phyloP scores from a whole-genome alignment of 2,113 vertebrate genomes.

The Cephalopterus ornatus region DNA sequence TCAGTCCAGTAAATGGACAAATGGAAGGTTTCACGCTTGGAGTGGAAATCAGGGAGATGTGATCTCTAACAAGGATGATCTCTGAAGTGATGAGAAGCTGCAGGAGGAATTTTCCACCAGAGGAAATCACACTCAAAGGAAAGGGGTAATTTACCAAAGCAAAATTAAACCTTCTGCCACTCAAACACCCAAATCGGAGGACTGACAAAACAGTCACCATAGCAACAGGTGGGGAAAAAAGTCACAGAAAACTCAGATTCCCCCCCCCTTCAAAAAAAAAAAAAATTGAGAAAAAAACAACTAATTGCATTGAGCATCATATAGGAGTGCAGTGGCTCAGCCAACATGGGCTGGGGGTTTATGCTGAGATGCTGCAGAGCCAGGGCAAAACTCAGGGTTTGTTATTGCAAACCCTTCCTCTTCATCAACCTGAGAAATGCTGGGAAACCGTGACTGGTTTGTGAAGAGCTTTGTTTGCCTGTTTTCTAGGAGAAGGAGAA shows the following conservation, averaged over 20 bases:
- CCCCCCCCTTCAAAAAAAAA: rapidly evolving
- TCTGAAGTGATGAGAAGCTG: neutral
- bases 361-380: neutral
- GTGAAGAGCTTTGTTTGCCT: neutral
- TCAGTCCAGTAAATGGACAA: neutral
- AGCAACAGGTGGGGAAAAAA: neutral
- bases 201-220: neutral
- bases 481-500: neutral
- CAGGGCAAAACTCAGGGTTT: neutral
- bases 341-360: rapidly evolving
- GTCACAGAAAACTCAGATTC: neutral
- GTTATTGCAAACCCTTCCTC: neutral
- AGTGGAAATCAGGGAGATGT: neutral
- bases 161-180: neutral
- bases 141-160: neutral
- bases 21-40: rapidly evolving
- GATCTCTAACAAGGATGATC: neutral
- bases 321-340: rapidly evolving
- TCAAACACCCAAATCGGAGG: neutral
- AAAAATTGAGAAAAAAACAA: neutral
- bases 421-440: neutral
- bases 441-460: neutral
- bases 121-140: neutral
- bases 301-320: neutral
- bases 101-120: neutral